Base-by-base conservation (phyloP, 2,888 invertebrate species). In the Esperia sulphurella region DNA sequence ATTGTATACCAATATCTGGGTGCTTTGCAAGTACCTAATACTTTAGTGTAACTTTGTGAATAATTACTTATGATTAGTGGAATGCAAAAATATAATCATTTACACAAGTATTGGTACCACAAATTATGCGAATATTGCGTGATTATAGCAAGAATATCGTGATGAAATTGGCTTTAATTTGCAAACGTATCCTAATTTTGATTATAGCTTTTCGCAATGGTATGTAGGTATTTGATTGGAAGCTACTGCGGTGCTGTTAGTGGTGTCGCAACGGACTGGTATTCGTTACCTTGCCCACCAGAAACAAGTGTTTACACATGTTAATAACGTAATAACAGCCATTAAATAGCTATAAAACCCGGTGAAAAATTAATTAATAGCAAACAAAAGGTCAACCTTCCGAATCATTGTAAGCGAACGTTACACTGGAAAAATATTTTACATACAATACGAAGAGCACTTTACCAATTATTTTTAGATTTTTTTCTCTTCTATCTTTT, bases 241-340 rank as follows among this genome's bases (percentile, higher is more conserved):
- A 44, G 41, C 33, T 21, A 35, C 9, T 35, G 9, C 42, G 42
- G 41, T n/a, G 35, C 9, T 12, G 42, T 30, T n/a, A 42, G 31
- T 14, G 35, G 10, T 33, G 37, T 1, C 14, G 39, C 30, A 39
- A 39, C 30, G 1, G 6, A 45, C 9, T 40, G 40, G 39, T 30
- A 40, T 14, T 14, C 10, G 45, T 31, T 13, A 10, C 14, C 30
- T 12, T 14, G 8, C 0, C 37, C 21, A 21, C 33, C 21, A 29
- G 39, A 37, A 46, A 43, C 46, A 46, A 33, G 52, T 63, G 57
- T 61, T 59, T 58, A 61, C 54, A 49, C 49, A 53, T 52, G 54
- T 55, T 65, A 59, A 61, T 58, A 59, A 59, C 55, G 52, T 48
- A 53, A 51, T 59, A 61, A 61, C 57, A 55, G 48, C 50, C 54